Conservation (phyloP, 2,113 vertebrate genomes). For the Pristiophorus japonicus region DNA sequence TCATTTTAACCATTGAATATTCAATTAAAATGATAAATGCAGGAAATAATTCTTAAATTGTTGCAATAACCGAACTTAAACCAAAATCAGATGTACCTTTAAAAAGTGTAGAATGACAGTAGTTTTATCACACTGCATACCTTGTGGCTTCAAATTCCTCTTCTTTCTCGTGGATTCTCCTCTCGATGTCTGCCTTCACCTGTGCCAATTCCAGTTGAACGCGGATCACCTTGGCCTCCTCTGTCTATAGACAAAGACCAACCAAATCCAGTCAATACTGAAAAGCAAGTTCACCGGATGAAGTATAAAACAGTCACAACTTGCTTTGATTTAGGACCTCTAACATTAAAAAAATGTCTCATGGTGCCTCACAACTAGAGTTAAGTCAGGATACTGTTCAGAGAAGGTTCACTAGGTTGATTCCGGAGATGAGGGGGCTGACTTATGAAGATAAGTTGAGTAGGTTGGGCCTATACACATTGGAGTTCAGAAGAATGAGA, state of each 20-base stretch:
- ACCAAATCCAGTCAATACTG: background rate
- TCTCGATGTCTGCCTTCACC: slow-evolving; percentile 61
- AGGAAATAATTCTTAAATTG: background rate
- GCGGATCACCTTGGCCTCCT: slow-evolving; percentile 67
- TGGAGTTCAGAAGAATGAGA: no score
- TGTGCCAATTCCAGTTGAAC: slow-evolving; percentile 67
- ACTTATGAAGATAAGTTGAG: no score
- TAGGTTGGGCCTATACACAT: no score
- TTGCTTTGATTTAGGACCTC: background rate
- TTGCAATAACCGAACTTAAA: background rate
- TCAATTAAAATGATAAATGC: background rate
- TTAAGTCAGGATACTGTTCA: background rate
- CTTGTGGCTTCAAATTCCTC: slow-evolving; percentile 61
- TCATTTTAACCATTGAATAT: no score
- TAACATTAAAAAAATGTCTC: background rate
- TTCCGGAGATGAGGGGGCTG: no score
- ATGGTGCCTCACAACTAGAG: background rate
- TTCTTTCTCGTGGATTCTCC: slow-evolving; percentile 67
- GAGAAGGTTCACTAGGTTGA: no score
- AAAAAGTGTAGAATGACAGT: background rate
- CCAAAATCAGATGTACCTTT: background rate
- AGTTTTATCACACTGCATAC: slow-evolving; percentile 43
- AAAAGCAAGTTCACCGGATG: background rate
- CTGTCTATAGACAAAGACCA: slow-evolving; percentile 48
- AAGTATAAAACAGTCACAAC: background rate